Percentiles rank a stretch among this genome's conserved stretches.
Evolutionary conservation across 2,888 invertebrate species (phyloP).

Genomic region (Macrosiphum euphorbiae): DNA sequence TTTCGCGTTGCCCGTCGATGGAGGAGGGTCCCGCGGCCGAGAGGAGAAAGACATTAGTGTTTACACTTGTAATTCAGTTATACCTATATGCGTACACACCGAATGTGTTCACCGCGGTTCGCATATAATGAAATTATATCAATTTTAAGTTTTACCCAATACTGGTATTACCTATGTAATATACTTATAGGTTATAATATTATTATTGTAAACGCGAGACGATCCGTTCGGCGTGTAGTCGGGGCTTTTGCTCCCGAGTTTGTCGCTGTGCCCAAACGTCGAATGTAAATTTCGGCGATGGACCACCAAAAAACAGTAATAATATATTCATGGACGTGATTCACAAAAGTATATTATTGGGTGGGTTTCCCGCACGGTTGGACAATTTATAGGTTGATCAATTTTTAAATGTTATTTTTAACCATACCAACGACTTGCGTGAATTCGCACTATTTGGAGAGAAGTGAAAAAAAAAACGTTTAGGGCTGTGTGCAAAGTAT

Average conservation of each 20-base stretch:
- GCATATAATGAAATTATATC: background rate
- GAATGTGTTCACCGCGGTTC: background rate
- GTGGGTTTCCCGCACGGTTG: too few species aligned
- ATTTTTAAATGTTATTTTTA: too few species aligned
- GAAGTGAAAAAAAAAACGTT: too few species aligned
- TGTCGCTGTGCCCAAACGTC: background rate
- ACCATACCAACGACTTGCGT: too few species aligned
- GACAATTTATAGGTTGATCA: too few species aligned
- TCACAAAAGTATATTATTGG: too few species aligned
- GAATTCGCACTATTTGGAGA: too few species aligned
- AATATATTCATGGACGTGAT: background rate
- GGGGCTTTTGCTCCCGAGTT: background rate
- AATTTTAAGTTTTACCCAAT: background rate
- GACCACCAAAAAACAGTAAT: background rate
- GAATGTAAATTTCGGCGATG: background rate
- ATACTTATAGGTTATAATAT: background rate
- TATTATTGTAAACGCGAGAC: background rate
- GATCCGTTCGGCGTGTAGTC: background rate
- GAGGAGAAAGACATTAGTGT: slow-evolving; percentile 30
- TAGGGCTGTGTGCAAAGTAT: too few species aligned
- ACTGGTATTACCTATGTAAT: background rate
- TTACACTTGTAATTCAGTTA: slow-evolving; percentile 45
- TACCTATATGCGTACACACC: background rate
- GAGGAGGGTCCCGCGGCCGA: background rate
- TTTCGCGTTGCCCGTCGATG: slow-evolving; percentile 26